Percentiles rank a stretch among this genome's conserved stretches.
These are phyloP conservation scores for Euwallacea fornicatus DNA, from an alignment of 1,140 invertebrate genomes.

Conservation along the genomic window DNA sequence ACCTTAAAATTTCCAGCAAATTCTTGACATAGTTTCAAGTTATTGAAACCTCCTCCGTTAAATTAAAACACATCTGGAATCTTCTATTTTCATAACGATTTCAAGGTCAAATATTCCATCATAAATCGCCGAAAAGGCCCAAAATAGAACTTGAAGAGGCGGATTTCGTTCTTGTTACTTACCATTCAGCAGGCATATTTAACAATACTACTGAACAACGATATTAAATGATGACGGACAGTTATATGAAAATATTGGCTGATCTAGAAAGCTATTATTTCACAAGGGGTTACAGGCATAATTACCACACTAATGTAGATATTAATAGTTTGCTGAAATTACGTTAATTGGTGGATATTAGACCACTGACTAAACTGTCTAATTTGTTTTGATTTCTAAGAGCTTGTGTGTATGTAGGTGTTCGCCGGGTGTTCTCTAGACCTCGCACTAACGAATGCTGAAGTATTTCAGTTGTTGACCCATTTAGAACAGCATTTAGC, in stretches of 20 bases:
- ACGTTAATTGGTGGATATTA: no score
- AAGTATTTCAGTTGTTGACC: no score
- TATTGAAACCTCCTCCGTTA: background rate
- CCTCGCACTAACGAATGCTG: no score
- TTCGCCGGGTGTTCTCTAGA: no score
- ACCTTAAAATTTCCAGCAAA: background rate
- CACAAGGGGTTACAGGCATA: background rate
- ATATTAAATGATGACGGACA: constrained; percentile 27
- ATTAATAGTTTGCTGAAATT: no score
- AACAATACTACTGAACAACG: constrained; percentile 6
- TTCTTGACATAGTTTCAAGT: background rate
- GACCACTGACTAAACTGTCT: no score
- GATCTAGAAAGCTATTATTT: constrained; percentile 27
- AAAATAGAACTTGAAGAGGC: constrained; percentile 4
- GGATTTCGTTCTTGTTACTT: constrained; percentile 17
- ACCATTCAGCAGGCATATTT: constrained; percentile 24
- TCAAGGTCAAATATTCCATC: constrained; percentile 22
- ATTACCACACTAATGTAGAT: no score
- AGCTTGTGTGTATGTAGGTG: no score
- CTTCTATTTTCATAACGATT: constrained; percentile 20
- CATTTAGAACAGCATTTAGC: no score
- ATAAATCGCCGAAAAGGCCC: background rate
- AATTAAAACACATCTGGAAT: background rate
- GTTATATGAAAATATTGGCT: constrained; percentile 29
- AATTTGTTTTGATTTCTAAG: no score